A percentile compares a stretch with the other conserved stretches of the same genome.
phyloP scores from a whole-genome alignment of 2,113 vertebrate genomes.

The Climacteris rufus region DNA sequence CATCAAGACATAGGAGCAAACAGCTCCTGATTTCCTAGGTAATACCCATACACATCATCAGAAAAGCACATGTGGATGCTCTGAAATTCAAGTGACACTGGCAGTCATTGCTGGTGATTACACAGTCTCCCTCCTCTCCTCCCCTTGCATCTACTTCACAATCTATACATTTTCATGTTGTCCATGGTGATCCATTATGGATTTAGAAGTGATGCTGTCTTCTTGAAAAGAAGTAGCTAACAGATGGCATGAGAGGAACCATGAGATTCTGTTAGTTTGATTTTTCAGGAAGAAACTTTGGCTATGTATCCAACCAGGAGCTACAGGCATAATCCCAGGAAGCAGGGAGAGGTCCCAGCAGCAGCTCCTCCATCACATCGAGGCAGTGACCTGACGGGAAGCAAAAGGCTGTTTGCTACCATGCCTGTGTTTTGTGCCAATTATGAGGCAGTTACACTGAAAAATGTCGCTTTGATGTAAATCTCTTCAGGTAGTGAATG shows the following conservation, averaged over 20 bases:
- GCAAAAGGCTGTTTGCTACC: slow-evolving; percentile 27
- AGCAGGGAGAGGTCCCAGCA: background rate
- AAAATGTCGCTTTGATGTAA: slow-evolving; percentile 44
- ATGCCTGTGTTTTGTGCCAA: slow-evolving; percentile 42
- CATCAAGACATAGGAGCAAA: background rate
- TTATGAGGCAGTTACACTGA: slow-evolving; percentile 30
- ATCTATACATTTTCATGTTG: background rate
- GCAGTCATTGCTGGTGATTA: background rate
- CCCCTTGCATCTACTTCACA: background rate
- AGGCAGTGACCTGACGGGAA: background rate
- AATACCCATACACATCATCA: background rate
- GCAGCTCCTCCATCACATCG: background rate
- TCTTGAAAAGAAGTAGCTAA: background rate
- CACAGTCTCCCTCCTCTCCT: background rate
- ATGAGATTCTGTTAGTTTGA: background rate
- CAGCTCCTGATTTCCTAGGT: background rate
- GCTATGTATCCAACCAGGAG: background rate
- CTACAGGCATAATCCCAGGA: background rate
- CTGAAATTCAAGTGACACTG: background rate
- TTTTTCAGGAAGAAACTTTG: slow-evolving; percentile 10
- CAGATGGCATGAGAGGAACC: background rate
- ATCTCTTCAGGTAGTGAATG: slow-evolving; percentile 55
- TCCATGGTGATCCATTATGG: background rate
- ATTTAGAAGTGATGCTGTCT: background rate
- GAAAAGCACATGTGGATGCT: background rate